Base-by-base conservation (phyloP, 1,140 invertebrate genomes). In the Drosophila rufa region DNA sequence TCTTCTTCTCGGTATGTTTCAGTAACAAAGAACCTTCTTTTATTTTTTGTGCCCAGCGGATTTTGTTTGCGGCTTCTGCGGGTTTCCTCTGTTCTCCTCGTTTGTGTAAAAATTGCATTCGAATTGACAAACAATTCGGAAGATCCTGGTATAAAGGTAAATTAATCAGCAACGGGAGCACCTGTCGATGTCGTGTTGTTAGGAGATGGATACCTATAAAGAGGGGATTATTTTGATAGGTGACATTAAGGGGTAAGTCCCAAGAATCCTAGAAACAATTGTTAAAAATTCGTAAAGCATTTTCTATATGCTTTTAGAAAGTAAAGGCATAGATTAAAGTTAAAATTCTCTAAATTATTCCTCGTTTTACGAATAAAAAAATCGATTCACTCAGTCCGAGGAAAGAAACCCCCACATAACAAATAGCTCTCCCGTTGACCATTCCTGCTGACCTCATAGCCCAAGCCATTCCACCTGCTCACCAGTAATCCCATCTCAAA, bases 61-160 rank as follows among this genome's bases (percentile, higher is more conserved):
- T 82, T 82, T 75, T 17, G 47, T 58, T 74, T 74, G 60, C 79
- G 43, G 73, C 70, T 80, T 67, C 76, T 61, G 76, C 69, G 69
- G 65, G 74, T 65, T 77, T 51, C 51, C 62, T 67, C 55, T 67
- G 69, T 57, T 73, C 51, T 42, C 55, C 15, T 33, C 22, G 46
- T 33, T 73, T 33, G 38, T 60, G 38, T 45, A 50, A 71, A 77
- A 77, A 83, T 73, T 68, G 62, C 65, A 64, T 66, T 75, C 59
- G 40, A 75, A 82, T 68, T 79, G 75, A 77, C 75, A 77, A 77
- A 69, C 74, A 77, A 77, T 77, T 77, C 12, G 42, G 11, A 42
- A 57, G 46, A 30, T 30, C 17, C 11, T 59, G 42, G 11, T 56
- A 33, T 46, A 30, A 15, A 60, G 53, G 69, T 73, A 48, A 48